Conservation (phyloP, 2,888 invertebrate genomes). For the Chironomus tentans region DNA sequence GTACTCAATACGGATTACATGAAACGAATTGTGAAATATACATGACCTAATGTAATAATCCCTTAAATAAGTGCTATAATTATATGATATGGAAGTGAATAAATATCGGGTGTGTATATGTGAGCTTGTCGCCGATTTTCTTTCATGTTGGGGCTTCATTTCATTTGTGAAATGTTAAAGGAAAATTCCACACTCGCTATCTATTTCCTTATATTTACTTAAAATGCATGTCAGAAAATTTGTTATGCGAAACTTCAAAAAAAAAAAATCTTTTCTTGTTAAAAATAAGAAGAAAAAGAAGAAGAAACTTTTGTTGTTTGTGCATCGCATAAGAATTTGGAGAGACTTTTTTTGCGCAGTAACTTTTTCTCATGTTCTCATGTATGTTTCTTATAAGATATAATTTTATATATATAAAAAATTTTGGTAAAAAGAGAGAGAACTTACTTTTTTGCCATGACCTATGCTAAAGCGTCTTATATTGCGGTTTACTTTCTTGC, state of each 20-base stretch:
- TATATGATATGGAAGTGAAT: background rate
- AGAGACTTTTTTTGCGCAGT: conserved; percentile 1
- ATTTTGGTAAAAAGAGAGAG: background rate
- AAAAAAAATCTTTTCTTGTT: background rate
- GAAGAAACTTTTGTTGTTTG: background rate
- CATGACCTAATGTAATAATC: conserved; percentile 24
- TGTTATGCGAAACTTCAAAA: too few species aligned
- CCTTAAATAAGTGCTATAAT: background rate
- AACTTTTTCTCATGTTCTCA: background rate
- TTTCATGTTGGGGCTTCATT: background rate
- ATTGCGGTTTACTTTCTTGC: background rate
- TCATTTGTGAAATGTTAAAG: too few species aligned
- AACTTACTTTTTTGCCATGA: conserved; percentile 1
- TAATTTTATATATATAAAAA: background rate
- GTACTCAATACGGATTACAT: too few species aligned
- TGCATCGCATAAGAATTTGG: background rate
- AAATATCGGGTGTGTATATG: background rate
- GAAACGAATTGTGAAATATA: background rate
- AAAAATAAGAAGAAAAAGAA: background rate
- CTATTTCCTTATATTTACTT: too few species aligned
- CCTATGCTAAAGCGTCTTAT: conserved; percentile 4
- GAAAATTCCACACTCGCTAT: too few species aligned
- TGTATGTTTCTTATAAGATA: background rate
- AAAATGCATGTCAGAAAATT: too few species aligned
- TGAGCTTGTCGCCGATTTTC: background rate